These are phyloP conservation scores for Galbula dea DNA, from an alignment of 2,113 vertebrate species.

Conservation along the genomic window DNA sequence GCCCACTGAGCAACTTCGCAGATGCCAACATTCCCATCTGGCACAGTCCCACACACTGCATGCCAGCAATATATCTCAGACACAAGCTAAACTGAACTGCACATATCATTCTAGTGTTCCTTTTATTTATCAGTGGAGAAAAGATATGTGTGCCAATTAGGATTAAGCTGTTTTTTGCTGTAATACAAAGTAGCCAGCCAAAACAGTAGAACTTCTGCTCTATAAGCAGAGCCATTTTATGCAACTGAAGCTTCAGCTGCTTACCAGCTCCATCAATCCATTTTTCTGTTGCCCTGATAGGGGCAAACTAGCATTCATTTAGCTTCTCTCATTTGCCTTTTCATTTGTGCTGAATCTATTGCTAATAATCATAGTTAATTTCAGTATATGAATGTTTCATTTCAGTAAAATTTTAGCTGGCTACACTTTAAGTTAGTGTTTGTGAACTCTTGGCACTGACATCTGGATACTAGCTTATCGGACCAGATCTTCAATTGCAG, in stretches of 20 bases:
- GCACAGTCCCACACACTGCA: neutral
- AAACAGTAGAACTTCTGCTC: neutral
- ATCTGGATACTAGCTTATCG: neutral
- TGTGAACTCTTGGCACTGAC: neutral
- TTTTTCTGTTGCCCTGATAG: neutral
- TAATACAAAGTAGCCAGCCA: neutral
- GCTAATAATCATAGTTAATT: neutral
- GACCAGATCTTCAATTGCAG: neutral
- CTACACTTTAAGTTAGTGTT: neutral
- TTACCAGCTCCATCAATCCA: neutral
- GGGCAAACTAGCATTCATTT: neutral
- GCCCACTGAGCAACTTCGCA: constrained; percentile 22
- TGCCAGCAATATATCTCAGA: neutral
- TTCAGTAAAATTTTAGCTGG: neutral
- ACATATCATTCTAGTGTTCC: neutral
- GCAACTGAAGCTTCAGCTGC: neutral
- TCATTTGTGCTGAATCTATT: neutral
- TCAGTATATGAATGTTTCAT: neutral
- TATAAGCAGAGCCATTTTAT: neutral
- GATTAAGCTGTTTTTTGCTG: constrained; percentile 9
- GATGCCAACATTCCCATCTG: constrained; percentile 34
- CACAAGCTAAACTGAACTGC: constrained; percentile 11
- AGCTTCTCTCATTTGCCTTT: neutral
- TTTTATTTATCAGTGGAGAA: constrained; percentile 18
- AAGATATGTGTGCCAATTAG: constrained; percentile 5